phyloP scores from a whole-genome alignment of 2,113 vertebrate species.

The Rhynchomys soricoides region DNA sequence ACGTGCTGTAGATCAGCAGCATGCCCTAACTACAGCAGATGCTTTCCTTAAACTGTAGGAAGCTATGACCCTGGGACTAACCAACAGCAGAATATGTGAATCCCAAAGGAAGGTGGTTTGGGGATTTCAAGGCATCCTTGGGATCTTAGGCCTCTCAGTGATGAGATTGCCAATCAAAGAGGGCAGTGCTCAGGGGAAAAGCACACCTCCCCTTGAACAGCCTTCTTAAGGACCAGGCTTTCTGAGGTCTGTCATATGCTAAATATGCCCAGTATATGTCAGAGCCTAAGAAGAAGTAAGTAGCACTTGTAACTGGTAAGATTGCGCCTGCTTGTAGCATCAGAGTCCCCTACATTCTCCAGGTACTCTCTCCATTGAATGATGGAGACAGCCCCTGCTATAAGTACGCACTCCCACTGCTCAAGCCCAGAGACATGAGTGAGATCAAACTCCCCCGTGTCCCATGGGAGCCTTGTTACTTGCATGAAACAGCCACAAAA shows the following conservation, averaged over 20 bases:
- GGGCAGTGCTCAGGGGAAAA: background rate
- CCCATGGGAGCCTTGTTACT: background rate
- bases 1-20: background rate
- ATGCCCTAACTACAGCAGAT: too few species aligned
- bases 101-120: background rate
- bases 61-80: too few species aligned
- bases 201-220: background rate
- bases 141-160: background rate
- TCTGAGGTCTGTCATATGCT: background rate
- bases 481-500: background rate
- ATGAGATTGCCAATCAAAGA: background rate
- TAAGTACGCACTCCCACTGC: background rate
- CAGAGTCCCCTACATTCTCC: rapidly evolving
- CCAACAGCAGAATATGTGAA: background rate
- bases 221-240: background rate
- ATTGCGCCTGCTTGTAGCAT: rapidly evolving
- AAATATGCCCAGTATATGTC: background rate
- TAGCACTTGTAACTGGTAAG: background rate
- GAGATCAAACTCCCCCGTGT: background rate
- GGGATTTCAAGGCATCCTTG: background rate
- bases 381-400: too few species aligned
- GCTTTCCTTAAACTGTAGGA: background rate
- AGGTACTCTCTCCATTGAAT: too few species aligned
- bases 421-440: background rate
- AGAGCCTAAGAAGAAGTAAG: background rate